Evolutionary conservation across 1,140 invertebrate genomes (phyloP).

Genomic region (Octopus bimaculoides): DNA sequence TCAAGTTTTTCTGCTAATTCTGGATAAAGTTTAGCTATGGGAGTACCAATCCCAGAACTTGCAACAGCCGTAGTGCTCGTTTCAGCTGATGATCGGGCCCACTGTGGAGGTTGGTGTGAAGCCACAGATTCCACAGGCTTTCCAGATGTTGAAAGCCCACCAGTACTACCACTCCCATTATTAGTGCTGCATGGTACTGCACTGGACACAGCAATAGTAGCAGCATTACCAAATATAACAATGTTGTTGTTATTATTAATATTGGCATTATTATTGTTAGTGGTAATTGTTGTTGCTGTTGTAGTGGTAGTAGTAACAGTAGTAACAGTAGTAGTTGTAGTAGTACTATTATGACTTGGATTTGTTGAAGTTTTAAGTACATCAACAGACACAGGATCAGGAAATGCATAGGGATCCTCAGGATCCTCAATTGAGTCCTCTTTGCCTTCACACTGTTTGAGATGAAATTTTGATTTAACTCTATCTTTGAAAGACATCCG

Average conservation of each 20-base stretch:
- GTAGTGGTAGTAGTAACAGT: constrained; percentile 16
- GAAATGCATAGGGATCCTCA: constrained; percentile 65
- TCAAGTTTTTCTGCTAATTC: constrained; percentile 55
- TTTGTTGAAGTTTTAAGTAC: constrained; percentile 14
- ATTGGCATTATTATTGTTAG: constrained; percentile 17
- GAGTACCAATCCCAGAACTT: constrained; percentile 21
- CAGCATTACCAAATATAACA: background rate
- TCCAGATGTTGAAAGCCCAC: constrained; percentile 18
- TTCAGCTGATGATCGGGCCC: constrained; percentile 28
- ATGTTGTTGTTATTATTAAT: constrained; percentile 9
- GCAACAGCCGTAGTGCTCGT: background rate
- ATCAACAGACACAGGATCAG: constrained; percentile 57
- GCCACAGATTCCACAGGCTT: constrained; percentile 18
- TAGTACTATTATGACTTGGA: constrained; percentile 20
- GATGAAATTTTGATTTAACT: constrained; percentile 32
- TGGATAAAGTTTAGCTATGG: constrained; percentile 52
- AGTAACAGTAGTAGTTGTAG: constrained; percentile 5
- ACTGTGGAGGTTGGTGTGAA: constrained; percentile 18
- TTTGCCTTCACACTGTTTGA: constrained; percentile 17
- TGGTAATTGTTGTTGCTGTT: background rate
- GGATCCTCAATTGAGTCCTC: constrained; percentile 42
- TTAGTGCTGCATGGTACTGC: background rate
- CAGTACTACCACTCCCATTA: constrained; percentile 18
- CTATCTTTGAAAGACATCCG: constrained; percentile 29
- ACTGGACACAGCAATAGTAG: background rate